Evolutionary conservation across 2,113 vertebrate species (phyloP).

Genomic region (Colius striatus): DNA sequence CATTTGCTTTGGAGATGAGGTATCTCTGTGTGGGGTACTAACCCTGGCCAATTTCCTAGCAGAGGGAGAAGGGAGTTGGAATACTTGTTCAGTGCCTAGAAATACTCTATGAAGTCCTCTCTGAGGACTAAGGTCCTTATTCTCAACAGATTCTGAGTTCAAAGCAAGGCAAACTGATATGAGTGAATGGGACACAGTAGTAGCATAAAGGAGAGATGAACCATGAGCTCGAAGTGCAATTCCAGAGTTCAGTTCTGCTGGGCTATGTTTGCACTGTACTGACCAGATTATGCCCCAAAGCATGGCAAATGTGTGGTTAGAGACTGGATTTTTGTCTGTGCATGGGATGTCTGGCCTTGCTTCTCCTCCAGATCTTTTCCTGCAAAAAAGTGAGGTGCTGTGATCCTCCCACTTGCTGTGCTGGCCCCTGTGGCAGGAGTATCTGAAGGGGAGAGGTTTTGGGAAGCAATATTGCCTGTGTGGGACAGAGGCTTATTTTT

Average conservation of each 20-base stretch:
- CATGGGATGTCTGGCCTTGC: not conserved
- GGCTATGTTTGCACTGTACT: not conserved
- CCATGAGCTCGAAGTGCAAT: accelerated
- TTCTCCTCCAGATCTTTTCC: not conserved
- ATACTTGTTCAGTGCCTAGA: not conserved
- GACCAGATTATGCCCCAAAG: not conserved
- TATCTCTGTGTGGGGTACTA: not conserved
- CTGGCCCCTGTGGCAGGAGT: not conserved
- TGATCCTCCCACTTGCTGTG: not conserved
- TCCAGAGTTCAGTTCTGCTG: not conserved
- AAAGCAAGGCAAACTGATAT: not conserved
- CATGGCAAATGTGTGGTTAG: not conserved
- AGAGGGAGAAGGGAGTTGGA: not conserved
- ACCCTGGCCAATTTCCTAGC: not conserved
- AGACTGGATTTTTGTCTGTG: not conserved
- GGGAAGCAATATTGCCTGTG: not conserved
- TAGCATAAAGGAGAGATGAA: not conserved
- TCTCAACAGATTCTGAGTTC: not conserved
- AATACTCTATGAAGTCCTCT: not conserved
- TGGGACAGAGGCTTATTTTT: not conserved
- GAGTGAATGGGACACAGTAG: not conserved
- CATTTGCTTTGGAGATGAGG: not conserved
- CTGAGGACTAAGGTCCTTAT: not conserved
- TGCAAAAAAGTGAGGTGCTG: not conserved
- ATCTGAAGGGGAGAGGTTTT: not conserved